phyloP scores from a whole-genome alignment of 2,113 vertebrate genomes.

The Atrichornis clamosus region DNA sequence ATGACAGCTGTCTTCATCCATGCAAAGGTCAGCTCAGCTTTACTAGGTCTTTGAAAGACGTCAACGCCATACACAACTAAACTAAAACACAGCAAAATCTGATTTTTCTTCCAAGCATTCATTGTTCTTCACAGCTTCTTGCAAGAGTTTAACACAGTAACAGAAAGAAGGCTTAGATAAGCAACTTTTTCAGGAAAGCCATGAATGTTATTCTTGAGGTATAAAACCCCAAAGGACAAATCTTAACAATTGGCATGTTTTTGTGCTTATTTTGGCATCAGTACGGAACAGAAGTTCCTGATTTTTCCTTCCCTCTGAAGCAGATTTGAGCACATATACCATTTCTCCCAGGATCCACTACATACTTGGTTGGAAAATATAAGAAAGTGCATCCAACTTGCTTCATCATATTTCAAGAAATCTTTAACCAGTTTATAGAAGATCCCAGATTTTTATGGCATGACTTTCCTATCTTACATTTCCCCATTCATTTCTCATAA shows the following conservation, averaged over 20 bases:
- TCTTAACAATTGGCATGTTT: neutral
- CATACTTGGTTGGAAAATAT: neutral
- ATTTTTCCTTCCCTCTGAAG: neutral
- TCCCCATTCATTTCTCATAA: neutral
- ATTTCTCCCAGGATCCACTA: neutral
- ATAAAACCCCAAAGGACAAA: fast-evolving
- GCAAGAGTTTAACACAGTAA: neutral
- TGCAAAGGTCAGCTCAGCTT: neutral
- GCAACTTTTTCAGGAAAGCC: neutral
- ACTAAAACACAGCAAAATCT: neutral
- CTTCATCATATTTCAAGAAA: neutral
- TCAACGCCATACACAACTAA: neutral
- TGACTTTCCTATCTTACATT: neutral
- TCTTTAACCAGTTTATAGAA: neutral
- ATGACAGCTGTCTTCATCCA: neutral
- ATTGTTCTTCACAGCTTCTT: neutral
- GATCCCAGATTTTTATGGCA: neutral
- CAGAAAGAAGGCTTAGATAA: neutral
- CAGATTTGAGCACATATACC: neutral
- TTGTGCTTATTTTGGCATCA: neutral
- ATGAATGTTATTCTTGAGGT: neutral
- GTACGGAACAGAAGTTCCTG: neutral
- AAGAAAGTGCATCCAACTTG: neutral
- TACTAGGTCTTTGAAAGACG: neutral
- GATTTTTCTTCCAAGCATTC: neutral